Percentiles rank a stretch among this genome's conserved stretches.
Conservation (phyloP, 2,113 vertebrate genomes). For the Physeter macrocephalus region DNA sequence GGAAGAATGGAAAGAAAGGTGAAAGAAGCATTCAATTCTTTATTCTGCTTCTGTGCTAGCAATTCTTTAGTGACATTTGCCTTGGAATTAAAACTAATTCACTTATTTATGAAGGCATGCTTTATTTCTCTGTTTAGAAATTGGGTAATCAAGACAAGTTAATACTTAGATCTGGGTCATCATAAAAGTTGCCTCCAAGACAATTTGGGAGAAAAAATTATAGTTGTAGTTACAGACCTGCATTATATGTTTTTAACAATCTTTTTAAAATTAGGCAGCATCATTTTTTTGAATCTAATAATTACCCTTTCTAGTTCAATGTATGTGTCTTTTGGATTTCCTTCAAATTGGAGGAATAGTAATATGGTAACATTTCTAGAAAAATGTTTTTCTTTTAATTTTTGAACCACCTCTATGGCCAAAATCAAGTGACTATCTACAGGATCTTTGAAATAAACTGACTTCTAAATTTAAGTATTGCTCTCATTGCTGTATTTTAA, state of each 20-base stretch:
- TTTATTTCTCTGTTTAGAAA: slow-evolving; percentile 31
- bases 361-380: not conserved
- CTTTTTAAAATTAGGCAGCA: not conserved
- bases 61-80: not conserved
- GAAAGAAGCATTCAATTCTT: not conserved
- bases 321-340: not conserved
- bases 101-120: not conserved
- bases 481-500: not conserved
- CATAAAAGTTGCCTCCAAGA: not conserved
- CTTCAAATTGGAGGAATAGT: not conserved
- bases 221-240: not conserved
- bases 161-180: not conserved
- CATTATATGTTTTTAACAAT: not conserved
- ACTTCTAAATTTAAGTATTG: slow-evolving; percentile 17
- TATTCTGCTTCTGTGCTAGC: not conserved
- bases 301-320: not conserved
- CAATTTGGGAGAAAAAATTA: not conserved
- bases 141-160: not conserved
- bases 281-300: not conserved
- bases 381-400: not conserved
- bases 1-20: not conserved
- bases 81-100: not conserved
- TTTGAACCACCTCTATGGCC: not conserved
- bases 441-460: slow-evolving; percentile 7
- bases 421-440: not conserved